phyloP scores from a whole-genome alignment of 1,140 invertebrate genomes.

The Ruditapes philippinarum region DNA sequence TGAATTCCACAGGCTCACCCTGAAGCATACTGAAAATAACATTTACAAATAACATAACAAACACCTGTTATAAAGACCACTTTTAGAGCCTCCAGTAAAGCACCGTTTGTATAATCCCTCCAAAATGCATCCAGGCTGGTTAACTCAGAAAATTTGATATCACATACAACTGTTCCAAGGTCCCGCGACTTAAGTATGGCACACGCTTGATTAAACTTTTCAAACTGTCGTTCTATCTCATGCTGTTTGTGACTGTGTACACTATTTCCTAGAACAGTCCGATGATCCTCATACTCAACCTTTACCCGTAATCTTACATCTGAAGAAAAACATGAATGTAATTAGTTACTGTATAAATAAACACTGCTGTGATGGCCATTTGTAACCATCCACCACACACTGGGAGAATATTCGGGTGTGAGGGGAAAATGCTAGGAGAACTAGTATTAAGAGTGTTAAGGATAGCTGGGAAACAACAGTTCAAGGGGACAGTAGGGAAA shows the following conservation, averaged over 20 bases:
- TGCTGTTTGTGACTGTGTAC: conserved; percentile 82
- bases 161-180: conserved; percentile 85
- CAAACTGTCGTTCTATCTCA: conserved; percentile 83
- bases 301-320: conserved; percentile 81
- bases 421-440: no score
- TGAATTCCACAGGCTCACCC: no score
- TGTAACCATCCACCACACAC: no score
- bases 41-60: no score
- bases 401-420: no score
- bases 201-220: conserved; percentile 84
- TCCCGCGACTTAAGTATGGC: conserved; percentile 84
- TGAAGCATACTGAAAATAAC: no score
- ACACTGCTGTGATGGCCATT: no score
- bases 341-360: no score
- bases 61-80: conserved; percentile 84
- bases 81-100: conserved; percentile 85
- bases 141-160: conserved; percentile 86
- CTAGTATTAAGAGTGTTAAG: no score
- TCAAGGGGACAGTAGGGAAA: no score
- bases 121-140: conserved; percentile 86
- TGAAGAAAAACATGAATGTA: conserved; percentile 49
- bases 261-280: conserved; percentile 79
- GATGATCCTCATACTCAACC: conserved; percentile 81
- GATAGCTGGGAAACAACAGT: no score
- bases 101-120: conserved; percentile 86